A percentile compares a stretch with the other conserved stretches of the same genome.
Conservation (phyloP, 2,113 vertebrate genomes). For the Vulpes ferrilata region DNA sequence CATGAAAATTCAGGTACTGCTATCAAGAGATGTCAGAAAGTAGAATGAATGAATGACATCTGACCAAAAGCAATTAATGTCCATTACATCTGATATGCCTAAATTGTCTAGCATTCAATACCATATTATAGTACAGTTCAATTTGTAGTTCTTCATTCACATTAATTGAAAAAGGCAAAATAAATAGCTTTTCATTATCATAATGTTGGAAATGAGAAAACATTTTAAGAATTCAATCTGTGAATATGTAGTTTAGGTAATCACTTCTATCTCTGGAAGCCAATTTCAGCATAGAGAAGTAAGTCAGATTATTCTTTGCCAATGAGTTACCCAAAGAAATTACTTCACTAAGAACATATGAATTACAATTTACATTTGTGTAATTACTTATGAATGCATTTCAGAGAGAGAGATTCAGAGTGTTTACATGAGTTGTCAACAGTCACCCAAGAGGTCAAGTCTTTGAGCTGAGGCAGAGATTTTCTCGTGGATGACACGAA, state of each 20-base stretch:
- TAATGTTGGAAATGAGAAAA: slow-evolving; percentile 44
- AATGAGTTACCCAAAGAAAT: slow-evolving; percentile 25
- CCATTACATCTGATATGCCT: neutral
- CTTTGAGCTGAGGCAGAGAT: neutral
- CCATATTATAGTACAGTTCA: neutral
- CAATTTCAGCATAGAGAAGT: slow-evolving; percentile 45
- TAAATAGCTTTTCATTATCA: slow-evolving; percentile 24
- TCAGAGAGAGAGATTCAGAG: neutral
- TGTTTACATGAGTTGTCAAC: neutral
- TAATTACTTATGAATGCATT: slow-evolving; percentile 13
- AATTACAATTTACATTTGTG: slow-evolving; percentile 41
- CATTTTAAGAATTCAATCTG: neutral
- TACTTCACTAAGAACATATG: slow-evolving; percentile 33
- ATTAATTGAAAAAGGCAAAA: slow-evolving; percentile 39
- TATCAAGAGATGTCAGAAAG: neutral
- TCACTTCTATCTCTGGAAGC: slow-evolving; percentile 31
- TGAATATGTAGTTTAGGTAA: slow-evolving; percentile 1
- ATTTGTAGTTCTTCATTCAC: slow-evolving; percentile 20
- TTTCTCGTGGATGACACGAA: neutral
- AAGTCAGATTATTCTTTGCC: neutral
- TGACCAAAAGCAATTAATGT: neutral
- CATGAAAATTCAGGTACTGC: neutral
- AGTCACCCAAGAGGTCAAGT: slow-evolving; percentile 40
- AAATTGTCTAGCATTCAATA: slow-evolving; percentile 24
- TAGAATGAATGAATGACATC: neutral